These are phyloP conservation scores for Oriolus oriolus DNA, from an alignment of 2,113 vertebrate genomes.

Conservation along the genomic window DNA sequence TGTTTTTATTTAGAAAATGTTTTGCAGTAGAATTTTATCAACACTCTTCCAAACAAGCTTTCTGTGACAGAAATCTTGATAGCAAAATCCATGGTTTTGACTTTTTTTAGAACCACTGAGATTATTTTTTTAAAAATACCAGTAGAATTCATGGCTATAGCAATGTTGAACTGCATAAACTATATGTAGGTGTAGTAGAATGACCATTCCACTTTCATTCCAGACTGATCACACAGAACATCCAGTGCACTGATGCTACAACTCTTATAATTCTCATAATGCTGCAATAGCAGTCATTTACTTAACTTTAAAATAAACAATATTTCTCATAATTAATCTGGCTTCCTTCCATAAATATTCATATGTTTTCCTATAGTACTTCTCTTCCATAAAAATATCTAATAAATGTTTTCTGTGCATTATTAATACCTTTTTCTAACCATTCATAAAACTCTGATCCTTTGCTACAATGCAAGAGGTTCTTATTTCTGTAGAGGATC, in stretches of 20 bases:
- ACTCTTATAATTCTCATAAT: conserved; percentile 22
- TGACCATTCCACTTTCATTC: conserved; percentile 33
- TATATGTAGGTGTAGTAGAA: conserved; percentile 24
- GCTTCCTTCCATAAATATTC: conserved; percentile 74
- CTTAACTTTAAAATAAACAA: conserved; percentile 69
- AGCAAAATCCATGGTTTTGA: conserved; percentile 66
- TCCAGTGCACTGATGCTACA: conserved; percentile 14
- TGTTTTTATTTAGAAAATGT: conserved; percentile 70
- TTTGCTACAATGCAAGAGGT: conserved; percentile 57
- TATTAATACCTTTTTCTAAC: conserved; percentile 70
- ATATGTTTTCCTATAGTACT: conserved; percentile 66
- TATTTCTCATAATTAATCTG: conserved; percentile 67
- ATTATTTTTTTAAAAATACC: conserved; percentile 42
- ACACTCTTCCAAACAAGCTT: conserved; percentile 69
- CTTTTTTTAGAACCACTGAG: conserved; percentile 67
- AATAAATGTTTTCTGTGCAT: conserved; percentile 77
- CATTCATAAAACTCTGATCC: conserved; percentile 69
- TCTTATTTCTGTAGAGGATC: conserved; percentile 58
- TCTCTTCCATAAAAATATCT: conserved; percentile 78
- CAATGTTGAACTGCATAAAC: conserved; percentile 46
- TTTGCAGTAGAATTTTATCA: conserved; percentile 76
- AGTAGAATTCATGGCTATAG: conserved; percentile 59
- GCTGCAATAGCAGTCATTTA: conserved; percentile 37
- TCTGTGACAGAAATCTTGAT: conserved; percentile 71
- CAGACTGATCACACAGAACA: conserved; percentile 24